phyloP scores from a whole-genome alignment of 2,888 invertebrate genomes.

The Malacosoma neustria region DNA sequence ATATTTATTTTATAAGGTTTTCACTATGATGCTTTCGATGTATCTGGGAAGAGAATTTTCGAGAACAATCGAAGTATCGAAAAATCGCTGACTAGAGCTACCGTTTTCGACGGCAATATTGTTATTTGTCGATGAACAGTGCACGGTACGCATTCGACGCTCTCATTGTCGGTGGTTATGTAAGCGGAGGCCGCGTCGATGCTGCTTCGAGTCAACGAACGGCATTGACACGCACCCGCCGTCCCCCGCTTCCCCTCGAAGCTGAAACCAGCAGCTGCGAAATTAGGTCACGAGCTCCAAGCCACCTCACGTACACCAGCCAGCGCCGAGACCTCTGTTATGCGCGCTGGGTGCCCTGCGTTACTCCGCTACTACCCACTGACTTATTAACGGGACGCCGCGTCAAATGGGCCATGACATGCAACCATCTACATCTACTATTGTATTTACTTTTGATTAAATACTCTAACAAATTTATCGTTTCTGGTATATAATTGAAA shows the following conservation, averaged over 20 bases:
- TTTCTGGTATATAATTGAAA: too few species aligned
- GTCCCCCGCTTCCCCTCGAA: constrained; percentile 37
- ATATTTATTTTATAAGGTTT: too few species aligned
- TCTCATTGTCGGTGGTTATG: constrained; percentile 71
- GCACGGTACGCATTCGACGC: constrained; percentile 53
- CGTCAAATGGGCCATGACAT: not conserved
- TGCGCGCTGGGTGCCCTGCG: constrained; percentile 15
- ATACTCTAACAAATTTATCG: too few species aligned
- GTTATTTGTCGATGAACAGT: constrained; percentile 7
- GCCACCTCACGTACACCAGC: constrained; percentile 55
- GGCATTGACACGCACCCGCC: constrained; percentile 70
- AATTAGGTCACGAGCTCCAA: constrained; percentile 70
- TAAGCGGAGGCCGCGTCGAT: constrained; percentile 69
- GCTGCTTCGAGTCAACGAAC: constrained; percentile 71
- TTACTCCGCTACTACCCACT: constrained; percentile 7
- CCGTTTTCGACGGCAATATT: too few species aligned
- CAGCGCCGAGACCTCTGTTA: constrained; percentile 42
- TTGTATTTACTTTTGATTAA: too few species aligned
- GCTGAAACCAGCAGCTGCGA: constrained; percentile 73
- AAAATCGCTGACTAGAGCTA: too few species aligned
- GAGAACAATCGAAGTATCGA: too few species aligned
- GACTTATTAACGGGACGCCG: not conserved
- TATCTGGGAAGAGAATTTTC: too few species aligned
- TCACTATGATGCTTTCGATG: too few species aligned
- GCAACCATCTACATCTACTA: too few species aligned